These are phyloP conservation scores for Yasuhikotakia modesta DNA, from an alignment of 2,797 vertebrate genomes.

Conservation along the genomic window DNA sequence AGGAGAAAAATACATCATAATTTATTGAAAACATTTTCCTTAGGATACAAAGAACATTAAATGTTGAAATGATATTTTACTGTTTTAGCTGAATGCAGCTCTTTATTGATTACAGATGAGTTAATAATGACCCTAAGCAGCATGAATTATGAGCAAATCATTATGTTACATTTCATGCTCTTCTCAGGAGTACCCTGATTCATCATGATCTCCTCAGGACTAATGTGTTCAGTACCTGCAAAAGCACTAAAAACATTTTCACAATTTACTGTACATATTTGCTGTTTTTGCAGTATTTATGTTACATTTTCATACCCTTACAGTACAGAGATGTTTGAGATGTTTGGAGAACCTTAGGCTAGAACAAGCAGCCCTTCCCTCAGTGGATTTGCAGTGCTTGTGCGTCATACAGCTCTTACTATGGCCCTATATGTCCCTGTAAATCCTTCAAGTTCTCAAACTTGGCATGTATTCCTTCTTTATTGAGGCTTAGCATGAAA, in stretches of 20 bases:
- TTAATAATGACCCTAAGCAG: conserved; percentile 10
- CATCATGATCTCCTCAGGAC: background rate
- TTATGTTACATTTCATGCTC: conserved; percentile 10
- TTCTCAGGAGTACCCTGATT: background rate
- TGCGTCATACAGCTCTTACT: conserved; percentile 20
- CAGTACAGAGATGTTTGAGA: background rate
- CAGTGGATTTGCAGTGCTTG: background rate
- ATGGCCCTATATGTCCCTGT: conserved; percentile 17
- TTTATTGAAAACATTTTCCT: no score
- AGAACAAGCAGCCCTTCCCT: background rate
- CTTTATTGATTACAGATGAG: background rate
- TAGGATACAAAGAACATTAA: background rate
- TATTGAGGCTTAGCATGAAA: conserved; percentile 41
- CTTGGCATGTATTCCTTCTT: conserved; percentile 19
- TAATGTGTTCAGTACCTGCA: background rate
- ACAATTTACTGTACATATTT: background rate
- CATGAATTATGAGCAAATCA: background rate
- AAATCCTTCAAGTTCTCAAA: conserved; percentile 46
- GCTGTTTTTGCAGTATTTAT: background rate
- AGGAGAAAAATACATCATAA: no score
- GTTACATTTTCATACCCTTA: background rate
- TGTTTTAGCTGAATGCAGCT: background rate
- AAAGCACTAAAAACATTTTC: background rate
- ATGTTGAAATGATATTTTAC: conserved; percentile 11
- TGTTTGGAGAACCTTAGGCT: conserved; percentile 25